Evolutionary conservation across 2,797 vertebrate genomes (phyloP), one percentile per base, ranked within the genome.

Genomic region (Gorsachius magnificus): DNA sequence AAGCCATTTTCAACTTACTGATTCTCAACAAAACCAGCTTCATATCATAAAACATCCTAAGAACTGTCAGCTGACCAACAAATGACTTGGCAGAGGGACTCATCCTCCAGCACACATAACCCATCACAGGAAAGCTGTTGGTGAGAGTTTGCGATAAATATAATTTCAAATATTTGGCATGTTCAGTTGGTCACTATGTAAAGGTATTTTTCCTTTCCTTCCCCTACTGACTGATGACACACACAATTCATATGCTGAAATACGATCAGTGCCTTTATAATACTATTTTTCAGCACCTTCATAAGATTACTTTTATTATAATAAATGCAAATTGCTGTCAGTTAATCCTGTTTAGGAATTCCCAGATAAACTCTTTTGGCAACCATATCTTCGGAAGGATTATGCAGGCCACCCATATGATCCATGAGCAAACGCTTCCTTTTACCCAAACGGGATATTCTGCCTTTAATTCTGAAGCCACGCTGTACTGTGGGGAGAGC

Each of bases 1-100:
- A 50, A 78, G 70, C 72, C 2, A 46, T 41, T 87, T 77, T 50
- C 66, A 74, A 66, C 80, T 75, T 78, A 45, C 1, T 6, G 66
- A 80, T 94, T 74, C 57, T 70, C 68, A 83, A 75, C 50, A 80
- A 77, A 68, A 89, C 48, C 89, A 93, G 75, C 31, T 87, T 85
- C 53, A 0, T 77, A 85, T 53, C 81, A 29, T 16, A 66, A 66
- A 61, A 81, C 70, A 36, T 18, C 50, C 56, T 2, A 20, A 56
- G 68, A 85, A 28, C 0, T 85, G 87, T 78, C 68, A 60, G 36
- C 8, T 31, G 68, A 48, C 51, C 89, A 77, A 6, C 15, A 63
- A 90, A 25, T 3, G 48, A 70, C 71, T 76, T 25, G 78, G 60
- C 11, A 3, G n/a, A 89, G 21, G 36, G n/a, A 68, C 78, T 26